A percentile compares a stretch with the other conserved stretches of the same genome.
phyloP scores from a whole-genome alignment of 2,888 invertebrate species.

The Alsophila aescularia region DNA sequence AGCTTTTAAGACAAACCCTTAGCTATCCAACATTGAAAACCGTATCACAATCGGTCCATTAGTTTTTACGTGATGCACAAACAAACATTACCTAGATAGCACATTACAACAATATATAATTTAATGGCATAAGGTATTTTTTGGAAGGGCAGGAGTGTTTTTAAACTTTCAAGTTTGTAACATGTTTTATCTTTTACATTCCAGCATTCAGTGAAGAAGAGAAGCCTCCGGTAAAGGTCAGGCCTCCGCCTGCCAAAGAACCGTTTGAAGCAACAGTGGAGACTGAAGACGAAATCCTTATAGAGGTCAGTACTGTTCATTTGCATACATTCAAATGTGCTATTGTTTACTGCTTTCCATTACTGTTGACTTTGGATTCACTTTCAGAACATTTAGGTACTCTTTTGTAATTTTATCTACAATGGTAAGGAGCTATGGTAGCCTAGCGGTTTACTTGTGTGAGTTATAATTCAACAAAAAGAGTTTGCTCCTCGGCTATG shows the following conservation, averaged over 20 bases:
- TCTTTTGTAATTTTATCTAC: neutral
- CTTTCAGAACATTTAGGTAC: neutral
- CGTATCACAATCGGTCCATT: too few species aligned
- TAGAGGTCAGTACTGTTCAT: conserved; percentile 76
- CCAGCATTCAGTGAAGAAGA: conserved; percentile 62
- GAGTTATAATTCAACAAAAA: too few species aligned
- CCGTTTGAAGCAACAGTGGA: conserved; percentile 62
- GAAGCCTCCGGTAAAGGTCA: conserved; percentile 52
- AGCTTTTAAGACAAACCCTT: too few species aligned
- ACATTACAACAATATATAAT: too few species aligned
- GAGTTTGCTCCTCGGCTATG: too few species aligned
- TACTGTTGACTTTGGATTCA: neutral
- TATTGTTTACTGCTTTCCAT: neutral
- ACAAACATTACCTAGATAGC: too few species aligned
- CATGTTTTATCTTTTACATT: conserved; percentile 23
- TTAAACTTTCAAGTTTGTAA: neutral
- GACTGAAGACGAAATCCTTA: conserved; percentile 85
- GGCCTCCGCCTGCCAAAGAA: conserved; percentile 48
- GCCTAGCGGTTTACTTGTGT: too few species aligned
- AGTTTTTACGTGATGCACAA: too few species aligned
- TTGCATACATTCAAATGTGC: conserved; percentile 17
- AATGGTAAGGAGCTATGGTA: too few species aligned
- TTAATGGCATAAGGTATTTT: too few species aligned
- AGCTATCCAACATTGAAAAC: too few species aligned
- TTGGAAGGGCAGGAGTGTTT: too few species aligned